Base-by-base conservation (phyloP, 2,888 invertebrate genomes). In the Pachymerium ferrugineum region DNA sequence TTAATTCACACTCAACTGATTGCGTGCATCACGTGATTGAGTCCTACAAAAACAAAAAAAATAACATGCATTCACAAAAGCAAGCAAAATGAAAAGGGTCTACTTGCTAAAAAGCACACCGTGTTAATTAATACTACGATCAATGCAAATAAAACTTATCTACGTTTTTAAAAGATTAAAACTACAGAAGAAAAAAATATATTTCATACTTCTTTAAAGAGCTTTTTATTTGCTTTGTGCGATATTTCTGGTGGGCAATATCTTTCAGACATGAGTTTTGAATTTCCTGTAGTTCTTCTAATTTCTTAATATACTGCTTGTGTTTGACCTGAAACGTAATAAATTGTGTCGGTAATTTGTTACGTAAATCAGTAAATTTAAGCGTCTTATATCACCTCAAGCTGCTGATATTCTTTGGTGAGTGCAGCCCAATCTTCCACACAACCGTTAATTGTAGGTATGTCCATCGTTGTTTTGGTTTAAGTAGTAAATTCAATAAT, bases 161-260 rank as follows among this genome's bases (percentile, higher is more conserved):
- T n/a, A n/a, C n/a, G n/a, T n/a, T n/a, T n/a, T n/a, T n/a, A n/a
- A 33, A 71, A 47, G 42, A 29, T 22, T 70, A 62, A 42, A 42
- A 8, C 12, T 8, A 33, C 5, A 33, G 14, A 5, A 42, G 16
- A 8, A 42, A 42, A 42, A 42, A 42, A 42, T n/a, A 42, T 67
- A 28, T 12, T 19, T 84, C 89, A 88, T 86, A 95, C 95, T 88
- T 90, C 85, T 90, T 90, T 73, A 96, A 81, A 72, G 89, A 88
- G 79, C 89, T 89, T 33, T 86, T 85, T 80, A 98, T 92, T 80
- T 92, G 87, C 47, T 89, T 88, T 85, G 97, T 88, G 76, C 95
- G 88, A 84, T 97, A 97, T 79, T 91, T 88, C 82, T 97, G 97
- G 84, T 97, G 97, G 78, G 88, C 88, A 78, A 97, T 88, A 80